Evolutionary conservation across 2,113 vertebrate genomes (phyloP).

Genomic region (Centropristis striata): DNA sequence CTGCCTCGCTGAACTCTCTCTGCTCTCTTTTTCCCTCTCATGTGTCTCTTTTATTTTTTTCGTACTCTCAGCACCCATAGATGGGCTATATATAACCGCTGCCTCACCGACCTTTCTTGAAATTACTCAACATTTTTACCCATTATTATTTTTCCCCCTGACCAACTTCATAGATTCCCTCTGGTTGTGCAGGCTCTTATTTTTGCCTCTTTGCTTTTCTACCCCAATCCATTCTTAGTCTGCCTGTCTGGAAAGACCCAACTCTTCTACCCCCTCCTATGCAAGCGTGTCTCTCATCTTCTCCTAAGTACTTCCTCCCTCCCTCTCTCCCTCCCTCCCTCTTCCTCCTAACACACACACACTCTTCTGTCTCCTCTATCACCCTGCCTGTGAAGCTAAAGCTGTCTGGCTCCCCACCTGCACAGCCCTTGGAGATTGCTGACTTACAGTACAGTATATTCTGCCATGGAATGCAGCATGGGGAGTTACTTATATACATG

Average conservation of each 20-base stretch:
- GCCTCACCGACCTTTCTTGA: slow-evolving; percentile 14
- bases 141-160: slow-evolving; percentile 5
- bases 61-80: neutral
- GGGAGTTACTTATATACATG: slow-evolving; percentile 27
- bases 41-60: neutral
- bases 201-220: slow-evolving; percentile 25
- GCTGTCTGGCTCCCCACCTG: slow-evolving; percentile 66
- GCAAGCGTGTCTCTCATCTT: slow-evolving; percentile 24
- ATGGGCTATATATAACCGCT: slow-evolving; percentile 38
- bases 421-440: slow-evolving; percentile 57
- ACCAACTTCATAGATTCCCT: slow-evolving; percentile 15
- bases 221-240: neutral
- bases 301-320: slow-evolving; percentile 18
- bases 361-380: slow-evolving; percentile 31
- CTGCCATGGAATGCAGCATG: slow-evolving; percentile 23
- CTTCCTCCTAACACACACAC: neutral
- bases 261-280: slow-evolving; percentile 9
- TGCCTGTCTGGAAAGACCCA: slow-evolving; percentile 17
- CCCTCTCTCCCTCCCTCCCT: neutral
- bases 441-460: slow-evolving; percentile 39
- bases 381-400: slow-evolving; percentile 47
- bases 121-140: slow-evolving; percentile 36
- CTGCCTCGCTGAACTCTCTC: slow-evolving; percentile 41
- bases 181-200: slow-evolving; percentile 4
- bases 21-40: slow-evolving; percentile 9